Percentiles rank a stretch among this genome's conserved stretches.
These are phyloP conservation scores for Brachionus rubens DNA, from an alignment of 1,140 invertebrate genomes.

Conservation along the genomic window DNA sequence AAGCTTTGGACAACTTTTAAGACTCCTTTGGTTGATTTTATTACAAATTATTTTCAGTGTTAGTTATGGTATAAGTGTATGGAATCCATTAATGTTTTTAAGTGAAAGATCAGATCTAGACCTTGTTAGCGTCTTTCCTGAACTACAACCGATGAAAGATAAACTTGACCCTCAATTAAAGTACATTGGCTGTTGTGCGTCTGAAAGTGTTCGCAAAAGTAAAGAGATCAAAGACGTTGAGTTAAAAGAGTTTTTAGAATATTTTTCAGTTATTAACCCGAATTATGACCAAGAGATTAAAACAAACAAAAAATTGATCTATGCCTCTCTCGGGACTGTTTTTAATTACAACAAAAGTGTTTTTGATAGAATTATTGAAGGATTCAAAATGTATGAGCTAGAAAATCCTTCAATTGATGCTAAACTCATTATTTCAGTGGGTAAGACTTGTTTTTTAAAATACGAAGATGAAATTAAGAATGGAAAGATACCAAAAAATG, in stretches of 20 bases:
- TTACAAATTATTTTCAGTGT: background rate
- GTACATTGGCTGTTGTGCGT: background rate
- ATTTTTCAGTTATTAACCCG: background rate
- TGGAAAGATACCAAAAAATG: background rate
- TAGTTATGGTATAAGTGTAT: background rate
- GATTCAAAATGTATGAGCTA: background rate
- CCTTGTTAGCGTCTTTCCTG: background rate
- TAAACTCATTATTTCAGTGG: background rate
- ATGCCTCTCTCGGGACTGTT: conserved; percentile 31
- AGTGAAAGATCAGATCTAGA: background rate
- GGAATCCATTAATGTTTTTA: conserved; percentile 4
- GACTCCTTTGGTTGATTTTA: background rate
- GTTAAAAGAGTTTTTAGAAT: conserved; percentile 9
- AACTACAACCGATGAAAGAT: background rate
- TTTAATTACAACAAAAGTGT: background rate
- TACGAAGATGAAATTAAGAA: background rate
- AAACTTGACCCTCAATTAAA: background rate
- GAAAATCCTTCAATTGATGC: background rate
- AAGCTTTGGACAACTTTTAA: background rate
- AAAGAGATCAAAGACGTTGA: background rate
- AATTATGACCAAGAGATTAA: background rate
- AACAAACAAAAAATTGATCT: background rate
- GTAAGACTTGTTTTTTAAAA: background rate
- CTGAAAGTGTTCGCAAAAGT: background rate
- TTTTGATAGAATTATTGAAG: conserved; percentile 16